A percentile compares a stretch with the other conserved stretches of the same genome.
Evolutionary conservation across 2,797 vertebrate species (phyloP).

Genomic region (Antrozous pallidus): DNA sequence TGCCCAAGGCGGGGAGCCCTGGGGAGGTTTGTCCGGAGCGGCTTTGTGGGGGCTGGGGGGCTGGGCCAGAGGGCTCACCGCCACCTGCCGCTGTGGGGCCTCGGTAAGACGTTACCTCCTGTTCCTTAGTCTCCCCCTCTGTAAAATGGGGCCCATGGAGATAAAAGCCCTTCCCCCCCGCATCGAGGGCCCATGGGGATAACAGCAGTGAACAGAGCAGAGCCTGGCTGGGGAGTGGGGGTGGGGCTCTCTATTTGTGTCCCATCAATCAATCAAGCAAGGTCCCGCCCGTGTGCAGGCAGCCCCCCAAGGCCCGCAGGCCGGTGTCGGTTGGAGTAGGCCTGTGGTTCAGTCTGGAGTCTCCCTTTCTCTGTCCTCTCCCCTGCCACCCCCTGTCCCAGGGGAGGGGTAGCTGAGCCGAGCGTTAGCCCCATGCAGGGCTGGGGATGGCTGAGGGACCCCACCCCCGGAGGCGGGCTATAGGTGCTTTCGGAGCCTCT

Average conservation of each 20-base stretch:
- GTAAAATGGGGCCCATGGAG: neutral
- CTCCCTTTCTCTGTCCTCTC: neutral
- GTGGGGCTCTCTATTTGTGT: neutral
- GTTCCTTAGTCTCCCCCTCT: neutral
- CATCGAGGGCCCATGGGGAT: neutral
- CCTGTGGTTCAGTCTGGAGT: neutral
- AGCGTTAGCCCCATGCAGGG: fast-evolving
- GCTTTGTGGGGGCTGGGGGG: too few relatives aligned
- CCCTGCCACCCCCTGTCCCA: neutral
- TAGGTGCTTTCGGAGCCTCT: neutral
- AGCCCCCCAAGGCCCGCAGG: fast-evolving
- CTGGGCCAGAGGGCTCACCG: neutral
- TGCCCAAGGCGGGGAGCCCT: neutral
- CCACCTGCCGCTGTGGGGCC: neutral
- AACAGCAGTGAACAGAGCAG: neutral
- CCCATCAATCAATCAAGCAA: neutral
- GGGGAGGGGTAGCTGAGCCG: neutral
- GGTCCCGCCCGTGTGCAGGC: fast-evolving
- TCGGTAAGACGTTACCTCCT: neutral
- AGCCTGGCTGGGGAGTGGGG: neutral
- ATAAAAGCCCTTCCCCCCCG: fast-evolving
- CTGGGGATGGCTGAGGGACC: neutral
- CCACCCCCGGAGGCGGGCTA: fast-evolving
- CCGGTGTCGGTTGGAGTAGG: neutral
- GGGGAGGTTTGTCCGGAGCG: neutral